Conservation (phyloP, 2,113 vertebrate species). For the Heterotis niloticus region DNA sequence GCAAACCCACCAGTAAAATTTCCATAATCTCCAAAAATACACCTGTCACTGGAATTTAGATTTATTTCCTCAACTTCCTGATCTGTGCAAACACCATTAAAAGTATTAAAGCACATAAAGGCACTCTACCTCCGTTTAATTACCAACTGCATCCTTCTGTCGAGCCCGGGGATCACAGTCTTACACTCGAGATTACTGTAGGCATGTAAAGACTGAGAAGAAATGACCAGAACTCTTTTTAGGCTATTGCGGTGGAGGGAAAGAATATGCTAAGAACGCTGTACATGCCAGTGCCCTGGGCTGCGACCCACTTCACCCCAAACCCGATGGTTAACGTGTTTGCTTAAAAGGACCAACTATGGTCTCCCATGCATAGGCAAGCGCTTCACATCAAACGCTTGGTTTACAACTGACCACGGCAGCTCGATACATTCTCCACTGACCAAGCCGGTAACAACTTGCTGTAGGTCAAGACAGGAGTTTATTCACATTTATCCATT, state of each 20-base stretch:
- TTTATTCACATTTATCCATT: too few species aligned
- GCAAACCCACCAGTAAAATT: constrained; percentile 35
- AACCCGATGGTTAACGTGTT: too few species aligned
- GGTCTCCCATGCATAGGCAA: too few species aligned
- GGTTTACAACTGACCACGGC: too few species aligned
- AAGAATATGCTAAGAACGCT: constrained; percentile 47
- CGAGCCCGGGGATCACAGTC: constrained; percentile 46
- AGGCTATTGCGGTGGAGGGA: constrained; percentile 41
- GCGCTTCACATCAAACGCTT: too few species aligned
- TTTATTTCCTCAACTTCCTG: constrained; percentile 69
- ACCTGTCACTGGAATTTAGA: constrained; percentile 73
- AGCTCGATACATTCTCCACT: too few species aligned
- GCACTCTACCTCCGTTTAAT: constrained; percentile 66
- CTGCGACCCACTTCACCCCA: too few species aligned
- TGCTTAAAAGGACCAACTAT: too few species aligned
- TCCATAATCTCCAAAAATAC: constrained; percentile 76
- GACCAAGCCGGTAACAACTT: too few species aligned
- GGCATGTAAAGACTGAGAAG: constrained; percentile 53
- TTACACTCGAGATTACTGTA: constrained; percentile 64
- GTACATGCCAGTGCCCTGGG: too few species aligned
- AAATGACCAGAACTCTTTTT: constrained; percentile 53
- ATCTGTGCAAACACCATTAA: constrained; percentile 58
- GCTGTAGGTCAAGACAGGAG: too few species aligned
- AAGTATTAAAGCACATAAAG: constrained; percentile 59
- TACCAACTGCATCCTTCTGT: constrained; percentile 58